Percentiles rank a stretch among this genome's conserved stretches.
These are phyloP conservation scores for Agrenia bidenticulata DNA, from an alignment of 2,888 invertebrate species.

Conservation along the genomic window DNA sequence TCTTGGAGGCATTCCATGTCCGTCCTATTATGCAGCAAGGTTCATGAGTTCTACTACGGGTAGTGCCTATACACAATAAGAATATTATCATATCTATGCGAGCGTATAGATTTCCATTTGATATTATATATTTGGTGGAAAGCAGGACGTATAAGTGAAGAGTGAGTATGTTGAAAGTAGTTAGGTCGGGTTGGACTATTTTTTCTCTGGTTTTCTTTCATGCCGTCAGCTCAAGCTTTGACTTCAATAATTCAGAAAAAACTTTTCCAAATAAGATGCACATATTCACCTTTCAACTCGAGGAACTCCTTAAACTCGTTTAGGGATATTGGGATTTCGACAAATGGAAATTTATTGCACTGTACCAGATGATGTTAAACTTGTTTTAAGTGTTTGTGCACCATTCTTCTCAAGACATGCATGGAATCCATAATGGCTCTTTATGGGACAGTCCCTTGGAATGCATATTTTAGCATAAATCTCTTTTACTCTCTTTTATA, in stretches of 20 bases:
- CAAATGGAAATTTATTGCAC: conserved; percentile 10
- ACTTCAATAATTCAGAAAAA: neutral
- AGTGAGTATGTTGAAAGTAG: no score
- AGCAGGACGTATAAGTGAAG: no score
- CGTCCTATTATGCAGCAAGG: no score
- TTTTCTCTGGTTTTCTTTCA: neutral
- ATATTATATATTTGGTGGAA: no score
- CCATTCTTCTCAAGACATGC: conserved; percentile 2
- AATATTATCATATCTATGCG: no score
- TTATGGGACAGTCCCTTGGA: neutral
- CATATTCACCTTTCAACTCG: conserved; percentile 9
- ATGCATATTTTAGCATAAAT: neutral
- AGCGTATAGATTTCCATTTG: no score
- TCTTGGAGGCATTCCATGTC: no score
- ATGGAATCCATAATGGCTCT: conserved; percentile 3
- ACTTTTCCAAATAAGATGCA: conserved; percentile 9
- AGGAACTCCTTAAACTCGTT: conserved; percentile 4
- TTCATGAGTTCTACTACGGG: no score
- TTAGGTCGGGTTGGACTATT: neutral
- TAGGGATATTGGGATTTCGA: conserved; percentile 12
- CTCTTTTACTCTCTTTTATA: neutral
- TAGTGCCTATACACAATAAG: no score
- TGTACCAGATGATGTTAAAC: conserved; percentile 10
- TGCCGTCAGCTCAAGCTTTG: neutral
- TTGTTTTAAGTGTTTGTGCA: conserved; percentile 8